A percentile compares a stretch with the other conserved stretches of the same genome.
These are phyloP conservation scores for Bombus consobrinus DNA, from an alignment of 1,140 invertebrate species.

Conservation along the genomic window DNA sequence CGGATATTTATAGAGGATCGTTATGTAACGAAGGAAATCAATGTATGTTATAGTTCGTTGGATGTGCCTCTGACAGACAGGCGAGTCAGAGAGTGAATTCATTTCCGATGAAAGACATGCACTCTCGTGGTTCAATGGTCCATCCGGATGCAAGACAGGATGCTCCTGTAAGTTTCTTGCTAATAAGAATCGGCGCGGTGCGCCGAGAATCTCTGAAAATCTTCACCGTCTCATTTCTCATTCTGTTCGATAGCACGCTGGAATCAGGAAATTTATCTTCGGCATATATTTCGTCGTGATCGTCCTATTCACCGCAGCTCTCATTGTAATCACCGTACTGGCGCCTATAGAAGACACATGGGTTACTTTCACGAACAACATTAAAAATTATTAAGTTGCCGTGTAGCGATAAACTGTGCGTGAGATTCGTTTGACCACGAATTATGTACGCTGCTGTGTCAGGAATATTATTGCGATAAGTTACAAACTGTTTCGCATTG, in stretches of 20 bases:
- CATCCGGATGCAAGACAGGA: constrained; percentile 88
- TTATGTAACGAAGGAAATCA: constrained; percentile 1
- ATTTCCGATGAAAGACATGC: constrained; percentile 93
- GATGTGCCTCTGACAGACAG: constrained; percentile 88
- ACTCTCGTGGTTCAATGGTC: constrained; percentile 83
- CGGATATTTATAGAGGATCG: background rate
- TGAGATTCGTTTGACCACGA: constrained; percentile 10
- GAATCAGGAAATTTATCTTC: constrained; percentile 89
- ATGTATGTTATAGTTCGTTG: constrained; percentile 85
- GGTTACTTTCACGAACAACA: constrained; percentile 67
- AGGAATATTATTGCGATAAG: constrained; percentile 11
- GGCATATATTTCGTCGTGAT: constrained; percentile 89
- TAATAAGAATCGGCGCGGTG: constrained; percentile 22
- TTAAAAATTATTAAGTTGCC: constrained; percentile 67
- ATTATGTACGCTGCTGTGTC: background rate
- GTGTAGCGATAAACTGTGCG: background rate
- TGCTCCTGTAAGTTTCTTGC: constrained; percentile 87
- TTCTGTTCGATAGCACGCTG: constrained; percentile 86
- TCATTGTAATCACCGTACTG: constrained; percentile 89
- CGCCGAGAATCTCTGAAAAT: background rate
- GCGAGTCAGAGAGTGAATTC: constrained; percentile 88
- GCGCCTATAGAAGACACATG: constrained; percentile 88
- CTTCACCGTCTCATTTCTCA: constrained; percentile 34
- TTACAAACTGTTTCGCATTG: constrained; percentile 17
- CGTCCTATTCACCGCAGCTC: constrained; percentile 84